These are phyloP conservation scores for Disparrhopalites patrizii DNA, from an alignment of 2,888 invertebrate species.

Conservation along the genomic window DNA sequence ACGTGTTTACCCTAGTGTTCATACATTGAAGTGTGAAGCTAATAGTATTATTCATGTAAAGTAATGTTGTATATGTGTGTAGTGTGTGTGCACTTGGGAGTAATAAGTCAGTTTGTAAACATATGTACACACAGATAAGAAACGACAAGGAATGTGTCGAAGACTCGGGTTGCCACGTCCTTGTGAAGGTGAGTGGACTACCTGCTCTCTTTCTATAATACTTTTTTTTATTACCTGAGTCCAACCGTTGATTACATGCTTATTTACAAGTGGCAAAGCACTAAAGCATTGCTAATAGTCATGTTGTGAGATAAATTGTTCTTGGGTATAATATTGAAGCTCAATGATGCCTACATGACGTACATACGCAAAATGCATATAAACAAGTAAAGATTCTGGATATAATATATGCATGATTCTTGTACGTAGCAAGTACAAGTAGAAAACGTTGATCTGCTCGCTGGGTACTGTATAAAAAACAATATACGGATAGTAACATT, in stretches of 20 bases:
- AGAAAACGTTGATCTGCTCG: no score
- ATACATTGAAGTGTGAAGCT: background rate
- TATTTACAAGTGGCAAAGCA: conserved; percentile 2
- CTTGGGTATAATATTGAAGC: no score
- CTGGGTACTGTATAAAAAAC: no score
- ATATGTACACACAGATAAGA: background rate
- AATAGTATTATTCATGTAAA: no score
- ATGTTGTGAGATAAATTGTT: background rate
- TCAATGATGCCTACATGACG: no score
- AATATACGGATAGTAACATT: no score
- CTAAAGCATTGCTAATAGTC: background rate
- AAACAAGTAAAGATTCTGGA: no score
- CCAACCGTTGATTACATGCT: background rate
- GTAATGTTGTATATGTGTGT: background rate
- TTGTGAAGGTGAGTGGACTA: conserved; percentile 32
- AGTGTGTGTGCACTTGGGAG: background rate
- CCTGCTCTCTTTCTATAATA: conserved; percentile 24
- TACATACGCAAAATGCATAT: no score
- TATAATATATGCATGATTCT: no score
- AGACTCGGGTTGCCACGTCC: conserved; percentile 15
- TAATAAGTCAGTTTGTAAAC: background rate
- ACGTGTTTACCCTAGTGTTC: background rate
- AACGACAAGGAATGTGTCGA: conserved; percentile 1
- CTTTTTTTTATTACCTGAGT: conserved; percentile 12
- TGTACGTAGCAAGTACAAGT: no score